Conservation (phyloP, 2,888 invertebrate genomes). For the Acanthococcus lagerstroemiae region DNA sequence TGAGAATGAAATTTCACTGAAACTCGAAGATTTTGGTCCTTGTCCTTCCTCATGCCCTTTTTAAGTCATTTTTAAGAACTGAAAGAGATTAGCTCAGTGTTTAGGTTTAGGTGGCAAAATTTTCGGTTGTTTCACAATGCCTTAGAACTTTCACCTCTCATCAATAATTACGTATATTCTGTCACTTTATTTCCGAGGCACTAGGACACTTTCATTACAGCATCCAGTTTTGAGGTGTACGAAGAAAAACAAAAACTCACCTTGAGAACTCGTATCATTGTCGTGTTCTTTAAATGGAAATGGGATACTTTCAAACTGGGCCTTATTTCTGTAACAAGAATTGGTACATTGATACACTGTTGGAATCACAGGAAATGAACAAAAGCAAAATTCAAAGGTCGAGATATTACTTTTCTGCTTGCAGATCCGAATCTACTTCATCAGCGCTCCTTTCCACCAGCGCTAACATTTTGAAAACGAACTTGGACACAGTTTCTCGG, state of each 20-base stretch:
- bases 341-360: background rate
- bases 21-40: too few species aligned
- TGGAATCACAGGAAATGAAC: background rate
- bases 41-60: too few species aligned
- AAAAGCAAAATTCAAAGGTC: background rate
- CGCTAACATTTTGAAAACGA: slow-evolving; percentile 81
- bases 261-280: background rate
- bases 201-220: too few species aligned
- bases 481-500: slow-evolving; percentile 81
- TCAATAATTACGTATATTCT: too few species aligned
- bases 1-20: too few species aligned
- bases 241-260: background rate
- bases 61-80: too few species aligned
- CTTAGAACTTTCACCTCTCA: too few species aligned
- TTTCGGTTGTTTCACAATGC: too few species aligned
- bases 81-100: too few species aligned
- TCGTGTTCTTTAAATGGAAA: background rate
- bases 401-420: background rate
- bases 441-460: slow-evolving; percentile 54
- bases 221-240: too few species aligned
- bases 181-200: too few species aligned
- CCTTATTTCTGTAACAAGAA: background rate
- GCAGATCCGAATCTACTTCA: slow-evolving; percentile 14
- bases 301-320: background rate
- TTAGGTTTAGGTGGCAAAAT: too few species aligned